Base-by-base conservation (phyloP, 1,140 invertebrate species). In the Cecropterus lyciades region DNA sequence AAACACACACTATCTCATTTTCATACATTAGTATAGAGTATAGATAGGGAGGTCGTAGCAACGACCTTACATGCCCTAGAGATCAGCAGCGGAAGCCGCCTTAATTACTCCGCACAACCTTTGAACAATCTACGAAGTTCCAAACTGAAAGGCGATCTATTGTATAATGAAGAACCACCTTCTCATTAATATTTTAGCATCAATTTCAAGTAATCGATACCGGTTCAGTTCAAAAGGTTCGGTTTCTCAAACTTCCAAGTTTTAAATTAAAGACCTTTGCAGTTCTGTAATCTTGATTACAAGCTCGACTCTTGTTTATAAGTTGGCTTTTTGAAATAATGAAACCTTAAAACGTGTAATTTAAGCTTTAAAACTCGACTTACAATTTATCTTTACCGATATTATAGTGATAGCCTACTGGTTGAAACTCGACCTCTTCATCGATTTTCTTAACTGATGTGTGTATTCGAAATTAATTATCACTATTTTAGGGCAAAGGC, bases 111-210 rank as follows among this genome's bases (percentile, higher is more conserved):
- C 40, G 40, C 17, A 1, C 13, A 49, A 60, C 45, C 57, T 62
- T 49, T 62, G 30, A 62, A 49, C 57, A 49, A 40, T 62, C 16
- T 30, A 13, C 30, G 16, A 62, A 62, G 30, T 62, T 37, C 16
- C 46, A 62, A 62, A 62, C 11, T 62, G 57, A 49, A 62, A 62
- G 43, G 30, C 7, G 46, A 62, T 62, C 57, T 49, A 51, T 40
- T 49, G 46, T 51, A 40, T 62, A 62, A 51, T 37, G 46, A 62
- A 62, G 57, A 49, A 62, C 57, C 30, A 51, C 46, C 46, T 53
- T 53, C 30, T 62, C 57, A 62, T 62, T 62, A 62, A 62, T 62
- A 62, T 62, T 62, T 62, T 20, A 62, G 57, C 57, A 51, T 62
- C 33, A 24, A 62, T 62, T 62, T 62, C 57, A 51, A 24, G 57